Evolutionary conservation across 1,140 invertebrate species (phyloP).

Genomic region (Ditylenchus dipsaci): DNA sequence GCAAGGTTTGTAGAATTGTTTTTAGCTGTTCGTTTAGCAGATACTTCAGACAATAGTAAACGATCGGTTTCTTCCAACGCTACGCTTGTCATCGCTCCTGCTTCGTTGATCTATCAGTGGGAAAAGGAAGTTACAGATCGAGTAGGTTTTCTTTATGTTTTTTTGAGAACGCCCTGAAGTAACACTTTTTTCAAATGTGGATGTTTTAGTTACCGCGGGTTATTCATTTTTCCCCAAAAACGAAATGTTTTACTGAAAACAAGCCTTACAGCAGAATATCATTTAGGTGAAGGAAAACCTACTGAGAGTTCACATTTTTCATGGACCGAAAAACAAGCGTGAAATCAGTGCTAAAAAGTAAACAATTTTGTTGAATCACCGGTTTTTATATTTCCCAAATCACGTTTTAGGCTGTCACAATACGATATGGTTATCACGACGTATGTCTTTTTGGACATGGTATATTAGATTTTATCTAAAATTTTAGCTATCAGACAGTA

Average conservation of each 20-base stretch:
- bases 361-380: neutral
- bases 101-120: slow-evolving; percentile 74
- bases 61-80: slow-evolving; percentile 60
- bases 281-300: slow-evolving; percentile 59
- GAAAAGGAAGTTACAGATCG: slow-evolving; percentile 71
- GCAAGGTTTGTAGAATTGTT: neutral
- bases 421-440: neutral
- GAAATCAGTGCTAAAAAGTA: slow-evolving; percentile 60
- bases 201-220: no score
- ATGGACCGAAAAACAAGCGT: slow-evolving; percentile 70
- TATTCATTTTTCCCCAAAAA: no score
- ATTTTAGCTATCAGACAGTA: slow-evolving; percentile 61
- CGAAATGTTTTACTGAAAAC: no score
- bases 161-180: no score
- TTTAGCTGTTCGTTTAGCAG: neutral
- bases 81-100: slow-evolving; percentile 82
- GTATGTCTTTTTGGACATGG: neutral
- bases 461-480: neutral
- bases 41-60: neutral
- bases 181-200: no score
- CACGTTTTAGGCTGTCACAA: neutral
- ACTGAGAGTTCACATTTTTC: slow-evolving; percentile 71
- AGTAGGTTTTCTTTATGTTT: slow-evolving; percentile 53
- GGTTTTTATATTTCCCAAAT: neutral
- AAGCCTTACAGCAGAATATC: no score